Evolutionary conservation across 2,888 invertebrate genomes (phyloP).

Genomic region (Stenurella melanura): DNA sequence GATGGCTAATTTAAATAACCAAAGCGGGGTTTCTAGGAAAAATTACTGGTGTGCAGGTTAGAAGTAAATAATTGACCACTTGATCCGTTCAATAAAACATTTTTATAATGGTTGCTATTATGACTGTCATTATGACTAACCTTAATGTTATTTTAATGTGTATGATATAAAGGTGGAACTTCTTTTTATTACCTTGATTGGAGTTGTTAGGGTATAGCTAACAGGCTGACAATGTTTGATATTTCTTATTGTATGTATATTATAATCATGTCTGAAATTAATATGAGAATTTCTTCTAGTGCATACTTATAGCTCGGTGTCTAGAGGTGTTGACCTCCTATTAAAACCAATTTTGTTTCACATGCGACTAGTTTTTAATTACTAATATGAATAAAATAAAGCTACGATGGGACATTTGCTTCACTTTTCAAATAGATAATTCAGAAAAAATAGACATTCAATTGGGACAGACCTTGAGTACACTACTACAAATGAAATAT

Average conservation of each 20-base stretch:
- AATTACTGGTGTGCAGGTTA: conserved; percentile 28
- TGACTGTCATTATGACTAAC: conserved; percentile 7
- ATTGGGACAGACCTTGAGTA: too few relatives aligned
- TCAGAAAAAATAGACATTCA: too few relatives aligned
- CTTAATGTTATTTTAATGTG: conserved; percentile 22
- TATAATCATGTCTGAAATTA: background rate
- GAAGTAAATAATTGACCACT: conserved; percentile 22
- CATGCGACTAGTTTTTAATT: too few relatives aligned
- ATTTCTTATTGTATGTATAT: background rate
- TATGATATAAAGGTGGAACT: conserved; percentile 12
- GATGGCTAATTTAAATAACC: conserved; percentile 27
- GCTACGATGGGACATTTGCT: too few relatives aligned
- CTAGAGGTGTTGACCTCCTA: too few relatives aligned
- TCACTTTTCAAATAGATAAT: too few relatives aligned
- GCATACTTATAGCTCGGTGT: background rate
- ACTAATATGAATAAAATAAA: too few relatives aligned
- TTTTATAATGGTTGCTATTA: conserved; percentile 26
- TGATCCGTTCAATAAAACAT: conserved; percentile 27
- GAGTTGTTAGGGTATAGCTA: background rate
- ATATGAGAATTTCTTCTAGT: background rate
- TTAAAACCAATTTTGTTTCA: too few relatives aligned
- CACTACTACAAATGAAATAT: too few relatives aligned
- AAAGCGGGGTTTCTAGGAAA: conserved; percentile 23
- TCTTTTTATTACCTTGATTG: conserved; percentile 16
- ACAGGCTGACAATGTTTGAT: background rate